Conservation (phyloP, 1,140 invertebrate genomes). For the Drosophila mauritiana region DNA sequence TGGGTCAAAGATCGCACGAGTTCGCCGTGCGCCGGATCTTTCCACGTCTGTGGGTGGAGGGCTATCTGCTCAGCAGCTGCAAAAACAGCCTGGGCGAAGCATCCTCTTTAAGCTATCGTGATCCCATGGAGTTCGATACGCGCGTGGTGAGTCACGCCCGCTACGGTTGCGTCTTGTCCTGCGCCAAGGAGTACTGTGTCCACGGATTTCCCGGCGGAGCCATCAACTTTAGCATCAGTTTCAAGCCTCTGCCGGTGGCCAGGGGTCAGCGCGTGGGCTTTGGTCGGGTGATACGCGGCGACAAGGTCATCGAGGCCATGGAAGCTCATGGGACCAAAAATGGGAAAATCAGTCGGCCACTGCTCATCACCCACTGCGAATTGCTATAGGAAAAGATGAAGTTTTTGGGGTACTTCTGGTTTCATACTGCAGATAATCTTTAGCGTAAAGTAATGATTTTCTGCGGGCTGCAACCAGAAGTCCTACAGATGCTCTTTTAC, state of each 20-base stretch:
- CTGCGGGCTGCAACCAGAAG: not conserved
- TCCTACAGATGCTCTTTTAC: not conserved
- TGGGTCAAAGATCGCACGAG: constrained; percentile 17
- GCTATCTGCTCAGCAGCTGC: constrained; percentile 27
- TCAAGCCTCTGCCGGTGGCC: constrained; percentile 47
- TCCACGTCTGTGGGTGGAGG: constrained; percentile 54
- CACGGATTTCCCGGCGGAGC: constrained; percentile 43
- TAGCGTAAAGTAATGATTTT: no score
- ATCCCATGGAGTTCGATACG: constrained; percentile 49
- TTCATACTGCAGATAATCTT: not conserved
- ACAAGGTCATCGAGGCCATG: constrained; percentile 41
- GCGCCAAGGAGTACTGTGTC: constrained; percentile 47
- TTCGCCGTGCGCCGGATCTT: constrained; percentile 49
- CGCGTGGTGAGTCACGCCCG: constrained; percentile 41
- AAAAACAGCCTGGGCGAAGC: not conserved
- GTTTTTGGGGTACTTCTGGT: not conserved
- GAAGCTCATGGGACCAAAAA: constrained; percentile 46
- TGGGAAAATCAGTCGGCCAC: constrained; percentile 33
- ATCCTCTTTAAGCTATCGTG: not conserved
- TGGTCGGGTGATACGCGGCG: constrained; percentile 47
- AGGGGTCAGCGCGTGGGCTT: constrained; percentile 63
- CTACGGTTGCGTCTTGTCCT: constrained; percentile 37
- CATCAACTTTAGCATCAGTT: constrained; percentile 62
- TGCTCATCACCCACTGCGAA: constrained; percentile 48
- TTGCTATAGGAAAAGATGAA: constrained; percentile 11